Conservation (phyloP, 2,797 vertebrate species). For the Octomys mimax region DNA sequence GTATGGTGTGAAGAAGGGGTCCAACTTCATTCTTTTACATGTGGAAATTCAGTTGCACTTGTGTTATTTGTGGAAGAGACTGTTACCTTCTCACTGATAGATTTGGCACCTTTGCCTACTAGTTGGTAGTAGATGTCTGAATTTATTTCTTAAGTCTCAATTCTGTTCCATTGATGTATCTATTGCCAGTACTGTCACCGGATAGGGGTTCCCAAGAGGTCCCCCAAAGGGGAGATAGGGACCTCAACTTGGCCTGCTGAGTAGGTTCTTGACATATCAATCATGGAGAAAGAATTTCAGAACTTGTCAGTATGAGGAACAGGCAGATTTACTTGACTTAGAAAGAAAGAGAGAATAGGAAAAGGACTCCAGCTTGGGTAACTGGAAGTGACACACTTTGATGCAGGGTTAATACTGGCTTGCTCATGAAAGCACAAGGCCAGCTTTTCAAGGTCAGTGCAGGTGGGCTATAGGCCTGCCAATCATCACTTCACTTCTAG, state of each 20-base stretch:
- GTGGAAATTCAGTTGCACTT: background rate
- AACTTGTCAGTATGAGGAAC: background rate
- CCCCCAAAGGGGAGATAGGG: background rate
- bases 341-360: background rate
- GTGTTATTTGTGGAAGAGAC: background rate
- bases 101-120: background rate
- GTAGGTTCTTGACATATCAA: background rate
- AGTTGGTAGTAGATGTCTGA: background rate
- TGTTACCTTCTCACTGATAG: background rate
- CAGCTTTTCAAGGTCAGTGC: background rate
- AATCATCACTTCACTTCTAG: background rate
- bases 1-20: background rate
- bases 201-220: background rate
- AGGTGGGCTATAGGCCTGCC: background rate
- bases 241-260: background rate
- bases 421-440: background rate
- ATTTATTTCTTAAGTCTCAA: background rate
- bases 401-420: background rate
- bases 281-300: background rate
- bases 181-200: background rate
- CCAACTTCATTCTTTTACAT: background rate
- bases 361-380: background rate
- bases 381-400: background rate
- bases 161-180: background rate
- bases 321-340: background rate